Base-by-base conservation (phyloP, 92 coral and sea anemone genomes). In the Galaxea fascicularis region DNA sequence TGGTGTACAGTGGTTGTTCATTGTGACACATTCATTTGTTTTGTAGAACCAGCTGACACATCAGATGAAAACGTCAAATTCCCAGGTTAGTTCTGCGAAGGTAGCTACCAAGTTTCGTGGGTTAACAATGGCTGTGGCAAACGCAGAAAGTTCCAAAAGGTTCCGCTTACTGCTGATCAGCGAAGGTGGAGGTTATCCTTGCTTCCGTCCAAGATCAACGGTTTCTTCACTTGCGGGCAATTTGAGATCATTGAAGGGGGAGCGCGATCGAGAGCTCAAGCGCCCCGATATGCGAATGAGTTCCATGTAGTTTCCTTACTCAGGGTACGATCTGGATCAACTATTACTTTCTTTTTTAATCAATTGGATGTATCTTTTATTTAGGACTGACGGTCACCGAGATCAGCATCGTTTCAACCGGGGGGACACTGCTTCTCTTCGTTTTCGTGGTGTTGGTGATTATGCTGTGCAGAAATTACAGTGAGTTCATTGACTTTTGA, bases 321-420 rank as follows among this genome's bases (percentile, higher is more conserved):
- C 56, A 2, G 56, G 17, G 2, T 2, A 49, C 2, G 56, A 21
- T 29, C 21, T 22, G 20, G 11, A 3, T 3, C 10, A 39, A 15
- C 45, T 11, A 14, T 49, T 4, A 21, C 24, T 24, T 0, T 44
- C 35, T 27, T 13, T 35, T 10, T 47, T 41, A 7, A 0, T 1
- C 31, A 8, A 24, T 44, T 72, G 22, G 35, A 18, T 3, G 16
- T 18, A 12, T 44, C 10, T 44, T 10, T 21, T 28, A 13, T 71
- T 5, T 39, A 82, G 86, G 58, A 16, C 9, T 82, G 78, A 82
- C 69, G 10, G 56, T 45, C 14, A 58, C 53, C 7, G 77, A 71
- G 57, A 82, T 70, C 60, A 59, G 13, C 57, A 82, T 82, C 16
- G 59, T 82, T 57, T 82, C 69, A 56, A 28, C 59, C 18, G 54